Conservation (phyloP, 2,888 invertebrate species). For the Fragum fragum region DNA sequence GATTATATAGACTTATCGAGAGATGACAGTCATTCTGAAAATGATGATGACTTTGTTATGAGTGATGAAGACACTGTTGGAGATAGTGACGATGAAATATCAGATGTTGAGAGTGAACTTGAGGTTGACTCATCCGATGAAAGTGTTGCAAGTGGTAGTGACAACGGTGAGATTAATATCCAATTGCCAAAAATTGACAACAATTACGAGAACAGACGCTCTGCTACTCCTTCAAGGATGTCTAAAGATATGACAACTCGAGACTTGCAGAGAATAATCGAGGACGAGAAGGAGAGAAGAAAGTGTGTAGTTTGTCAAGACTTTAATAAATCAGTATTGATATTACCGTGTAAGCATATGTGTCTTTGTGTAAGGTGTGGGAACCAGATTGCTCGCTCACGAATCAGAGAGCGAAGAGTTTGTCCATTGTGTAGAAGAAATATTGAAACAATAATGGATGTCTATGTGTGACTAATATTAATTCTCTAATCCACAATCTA, state of each 20-base stretch:
- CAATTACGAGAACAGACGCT: slow-evolving; percentile 64
- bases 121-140: slow-evolving; percentile 63
- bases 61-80: slow-evolving; percentile 52
- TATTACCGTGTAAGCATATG: slow-evolving; percentile 85
- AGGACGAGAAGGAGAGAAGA: slow-evolving; percentile 81
- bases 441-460: slow-evolving; percentile 84
- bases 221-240: slow-evolving; percentile 73
- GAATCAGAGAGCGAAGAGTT: slow-evolving; percentile 72
- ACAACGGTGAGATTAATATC: slow-evolving; percentile 78
- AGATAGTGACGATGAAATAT: slow-evolving; percentile 58
- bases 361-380: slow-evolving; percentile 85
- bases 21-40: slow-evolving; percentile 58
- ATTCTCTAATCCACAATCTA: too few species aligned
- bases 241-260: slow-evolving; percentile 52
- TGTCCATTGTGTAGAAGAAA: slow-evolving; percentile 83
- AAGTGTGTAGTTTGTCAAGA: slow-evolving; percentile 85
- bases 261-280: slow-evolving; percentile 79
- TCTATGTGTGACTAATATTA: slow-evolving; percentile 74
- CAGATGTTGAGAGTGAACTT: slow-evolving; percentile 53
- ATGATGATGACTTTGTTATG: slow-evolving; percentile 53
- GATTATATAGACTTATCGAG: slow-evolving; percentile 63
- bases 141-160: slow-evolving; percentile 62
- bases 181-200: slow-evolving; percentile 70
- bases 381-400: slow-evolving; percentile 78
- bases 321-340: slow-evolving; percentile 81